Conservation (phyloP, 2,888 invertebrate genomes). For the Drosophila rubida region DNA sequence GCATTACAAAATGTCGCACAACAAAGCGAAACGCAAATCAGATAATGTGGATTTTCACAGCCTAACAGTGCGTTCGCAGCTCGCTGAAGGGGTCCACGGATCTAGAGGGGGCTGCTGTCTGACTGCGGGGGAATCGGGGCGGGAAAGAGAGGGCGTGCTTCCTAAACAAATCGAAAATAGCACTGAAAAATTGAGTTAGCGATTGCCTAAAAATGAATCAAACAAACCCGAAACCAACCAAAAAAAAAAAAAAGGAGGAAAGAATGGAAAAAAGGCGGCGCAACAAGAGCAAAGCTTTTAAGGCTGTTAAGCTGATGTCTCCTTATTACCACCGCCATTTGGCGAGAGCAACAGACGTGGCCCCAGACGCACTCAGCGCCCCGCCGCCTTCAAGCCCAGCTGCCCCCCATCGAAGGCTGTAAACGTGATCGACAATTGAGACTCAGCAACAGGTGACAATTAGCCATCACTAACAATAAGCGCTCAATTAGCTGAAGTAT, state of each 20-base stretch:
- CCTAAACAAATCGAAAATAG: conserved; percentile 41
- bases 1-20: conserved; percentile 69
- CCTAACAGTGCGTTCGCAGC: conserved; percentile 17
- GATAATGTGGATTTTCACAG: conserved; percentile 65
- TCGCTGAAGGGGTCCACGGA: not conserved
- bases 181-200: conserved; percentile 68
- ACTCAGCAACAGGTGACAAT: not conserved
- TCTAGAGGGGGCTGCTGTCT: too few relatives aligned
- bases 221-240: not conserved
- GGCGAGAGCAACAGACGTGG: not conserved
- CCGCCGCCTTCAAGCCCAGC: too few relatives aligned
- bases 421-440: not conserved
- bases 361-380: not conserved
- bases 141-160: not conserved
- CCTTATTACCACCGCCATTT: conserved; percentile 3
- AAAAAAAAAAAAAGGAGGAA: not conserved
- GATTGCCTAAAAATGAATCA: conserved; percentile 23
- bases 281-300: conserved; percentile 66
- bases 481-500: too few relatives aligned
- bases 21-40: conserved; percentile 56
- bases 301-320: conserved; percentile 62
- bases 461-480: too few relatives aligned
- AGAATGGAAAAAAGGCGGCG: conserved; percentile 17
- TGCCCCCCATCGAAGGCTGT: too few relatives aligned
- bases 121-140: not conserved